phyloP scores from a whole-genome alignment of 2,888 invertebrate species.

The Apantesis nais region DNA sequence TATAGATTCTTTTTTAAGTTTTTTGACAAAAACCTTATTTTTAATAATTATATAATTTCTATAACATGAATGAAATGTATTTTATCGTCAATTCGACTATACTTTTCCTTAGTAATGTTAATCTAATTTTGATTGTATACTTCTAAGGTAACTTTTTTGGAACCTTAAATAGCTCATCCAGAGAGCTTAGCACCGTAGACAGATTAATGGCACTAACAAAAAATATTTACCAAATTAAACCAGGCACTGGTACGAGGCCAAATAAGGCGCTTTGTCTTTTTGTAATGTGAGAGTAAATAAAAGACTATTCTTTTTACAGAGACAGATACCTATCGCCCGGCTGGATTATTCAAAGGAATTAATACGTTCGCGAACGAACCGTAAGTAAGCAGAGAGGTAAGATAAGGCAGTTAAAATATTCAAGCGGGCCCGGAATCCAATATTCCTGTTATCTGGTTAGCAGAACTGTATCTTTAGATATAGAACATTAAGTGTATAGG shows the following conservation, averaged over 20 bases:
- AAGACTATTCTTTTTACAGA: constrained; percentile 39
- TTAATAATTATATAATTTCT: neutral
- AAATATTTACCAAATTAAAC: neutral
- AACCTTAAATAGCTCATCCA: neutral
- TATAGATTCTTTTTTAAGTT: neutral
- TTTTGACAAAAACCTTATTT: neutral
- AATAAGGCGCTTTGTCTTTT: neutral
- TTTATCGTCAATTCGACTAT: neutral
- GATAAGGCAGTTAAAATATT: constrained; percentile 60
- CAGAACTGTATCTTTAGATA: constrained; percentile 26
- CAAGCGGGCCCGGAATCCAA: constrained; percentile 55
- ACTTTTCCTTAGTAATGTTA: neutral
- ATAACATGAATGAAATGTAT: neutral
- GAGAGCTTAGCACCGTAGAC: neutral
- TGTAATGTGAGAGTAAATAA: constrained; percentile 13
- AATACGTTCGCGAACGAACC: constrained; percentile 53
- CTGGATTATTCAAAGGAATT: constrained; percentile 60
- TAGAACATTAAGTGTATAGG: constrained; percentile 27
- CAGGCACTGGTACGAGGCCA: neutral
- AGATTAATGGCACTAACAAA: neutral
- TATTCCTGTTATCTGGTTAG: constrained; percentile 58
- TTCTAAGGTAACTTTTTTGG: neutral
- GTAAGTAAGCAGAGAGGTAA: constrained; percentile 55
- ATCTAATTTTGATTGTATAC: neutral
- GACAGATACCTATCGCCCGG: constrained; percentile 48